A percentile compares a stretch with the other conserved stretches of the same genome.
Conservation (phyloP, 1,140 invertebrate genomes). For the Zaprionus africanus region DNA sequence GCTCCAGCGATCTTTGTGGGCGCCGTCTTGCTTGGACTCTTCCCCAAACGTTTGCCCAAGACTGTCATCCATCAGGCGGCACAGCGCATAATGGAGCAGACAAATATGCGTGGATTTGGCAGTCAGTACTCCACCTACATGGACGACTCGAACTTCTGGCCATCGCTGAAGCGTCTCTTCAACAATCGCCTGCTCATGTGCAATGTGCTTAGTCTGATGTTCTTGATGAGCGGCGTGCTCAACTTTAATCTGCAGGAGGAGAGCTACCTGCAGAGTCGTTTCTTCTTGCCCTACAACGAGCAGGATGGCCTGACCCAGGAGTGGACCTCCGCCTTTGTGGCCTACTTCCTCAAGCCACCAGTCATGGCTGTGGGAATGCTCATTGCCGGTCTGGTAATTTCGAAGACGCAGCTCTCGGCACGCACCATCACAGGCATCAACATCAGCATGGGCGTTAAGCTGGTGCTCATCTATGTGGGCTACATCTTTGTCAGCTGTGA, state of each 20-base stretch:
- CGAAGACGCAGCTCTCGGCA: conserved; percentile 86
- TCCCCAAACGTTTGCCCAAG: conserved; percentile 86
- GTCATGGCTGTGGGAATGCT: conserved; percentile 87
- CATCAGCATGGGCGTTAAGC: conserved; percentile 81
- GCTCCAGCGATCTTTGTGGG: conserved; percentile 85
- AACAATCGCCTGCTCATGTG: conserved; percentile 87
- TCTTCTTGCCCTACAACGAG: conserved; percentile 86
- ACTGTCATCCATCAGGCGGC: conserved; percentile 86
- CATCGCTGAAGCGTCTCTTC: conserved; percentile 86
- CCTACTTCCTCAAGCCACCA: conserved; percentile 87
- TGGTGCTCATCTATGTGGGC: conserved; percentile 85
- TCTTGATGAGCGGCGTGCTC: conserved; percentile 86
- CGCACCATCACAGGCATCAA: conserved; percentile 84
- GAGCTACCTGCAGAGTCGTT: conserved; percentile 86
- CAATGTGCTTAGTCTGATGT: conserved; percentile 86
- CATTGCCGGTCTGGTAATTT: conserved; percentile 87
- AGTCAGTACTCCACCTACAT: conserved; percentile 73
- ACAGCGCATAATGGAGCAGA: conserved; percentile 82
- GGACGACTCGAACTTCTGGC: conserved; percentile 85
- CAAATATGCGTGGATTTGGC: conserved; percentile 62
- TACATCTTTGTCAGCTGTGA: conserved; percentile 87
- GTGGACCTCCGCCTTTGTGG: conserved; percentile 85
- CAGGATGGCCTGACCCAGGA: conserved; percentile 86
- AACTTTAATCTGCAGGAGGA: conserved; percentile 87
- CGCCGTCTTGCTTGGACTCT: conserved; percentile 86